Base-by-base conservation (phyloP, 1,140 invertebrate species). In the Magallana ariakensis region DNA sequence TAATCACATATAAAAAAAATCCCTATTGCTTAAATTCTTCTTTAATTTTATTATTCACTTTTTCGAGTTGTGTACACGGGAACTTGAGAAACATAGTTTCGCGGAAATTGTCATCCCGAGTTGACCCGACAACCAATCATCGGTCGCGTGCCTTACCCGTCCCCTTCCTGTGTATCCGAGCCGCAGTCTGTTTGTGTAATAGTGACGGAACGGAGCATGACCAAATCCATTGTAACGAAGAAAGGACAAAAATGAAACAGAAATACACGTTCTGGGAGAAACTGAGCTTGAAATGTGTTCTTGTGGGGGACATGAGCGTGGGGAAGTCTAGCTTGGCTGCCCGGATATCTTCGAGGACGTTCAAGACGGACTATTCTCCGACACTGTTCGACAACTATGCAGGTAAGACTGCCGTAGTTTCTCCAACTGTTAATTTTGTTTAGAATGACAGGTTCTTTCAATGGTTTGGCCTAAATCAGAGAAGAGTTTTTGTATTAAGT, bases 231-330 rank as follows among this genome's bases (percentile, higher is more conserved):
- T 75, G 10, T 19, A 26, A 26, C 15, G 22, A 26, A 26, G 11
- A 75, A 75, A 22, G 22, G 22, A 19, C 10, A 58, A 85, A 85
- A 19, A 89, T 89, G 88, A 89, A 89, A 85, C 86, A 89, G 56
- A 87, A 85, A 70, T 89, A 89, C 57, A 82, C 85, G 16, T 89
- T 89, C 85, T 88, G 83, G 56, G 87, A 88, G 46, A 90, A 90
- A 84, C 62, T 66, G 53, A 89, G 87, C 86, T 88, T 90, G 53
- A 99, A 99, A 95, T 99, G 98, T 96, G 98, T 99, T 84, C 98
- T 99, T 46, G 98, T 98, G 19, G 95, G 95, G 16, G 98, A 98
- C 95, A 98, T 98, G 93, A 98, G 98, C 54, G 98, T 99, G 46
- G 98, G 98, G 96, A 92, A 92, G 87, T 90, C 90, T 53, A 89